Base-by-base conservation (phyloP, 2,797 vertebrate genomes). In the Megaceryle alcyon region DNA sequence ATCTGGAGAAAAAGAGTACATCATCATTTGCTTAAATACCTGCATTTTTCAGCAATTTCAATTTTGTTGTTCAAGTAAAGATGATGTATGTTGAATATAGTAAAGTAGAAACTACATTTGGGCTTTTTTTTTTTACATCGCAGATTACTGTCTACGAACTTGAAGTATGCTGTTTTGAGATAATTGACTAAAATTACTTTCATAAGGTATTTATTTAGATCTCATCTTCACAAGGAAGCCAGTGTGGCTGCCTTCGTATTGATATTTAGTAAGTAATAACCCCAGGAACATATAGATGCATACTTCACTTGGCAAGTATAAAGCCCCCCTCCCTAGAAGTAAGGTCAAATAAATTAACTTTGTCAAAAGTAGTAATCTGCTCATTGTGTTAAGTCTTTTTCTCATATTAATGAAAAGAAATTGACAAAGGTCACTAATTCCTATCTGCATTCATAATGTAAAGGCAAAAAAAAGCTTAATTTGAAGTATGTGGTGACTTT, bases 291-390 rank as follows among this genome's bases (percentile, higher is more conserved):
- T 59, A 75, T 23, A 87, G 84, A 61, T 77, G 18, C 31, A 23
- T 63, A 75, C 75, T 78, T 31, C 37, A 21, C 41, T 94, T 94
- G 81, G 75, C 83, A 86, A 93, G 57, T 80, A 18, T 46, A 89
- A 73, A 7, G 26, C 35, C 76, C 77, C 68, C 37, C 72, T 93
- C 90, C 70, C 83, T 87, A 48, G 56, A 87, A 96, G 82, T 85
- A 92, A 97, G 94, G 94, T 96, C 95, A 96, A 93, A 89, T 96
- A 95, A 96, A 96, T 97, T 94, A 96, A 95, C 86, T 96, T 97
- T 64, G 41, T 87, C 51, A 90, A 70, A 94, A 89, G 78, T 92
- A 95, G 76, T 97, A 92, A 97, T 97, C 88, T 95, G 57, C 87
- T 95, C 88, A 86, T 54, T 95, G 61, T 94, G 61, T 92, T 97